Conservation (phyloP, 2,888 invertebrate genomes). For the Calameuta pallipes region DNA sequence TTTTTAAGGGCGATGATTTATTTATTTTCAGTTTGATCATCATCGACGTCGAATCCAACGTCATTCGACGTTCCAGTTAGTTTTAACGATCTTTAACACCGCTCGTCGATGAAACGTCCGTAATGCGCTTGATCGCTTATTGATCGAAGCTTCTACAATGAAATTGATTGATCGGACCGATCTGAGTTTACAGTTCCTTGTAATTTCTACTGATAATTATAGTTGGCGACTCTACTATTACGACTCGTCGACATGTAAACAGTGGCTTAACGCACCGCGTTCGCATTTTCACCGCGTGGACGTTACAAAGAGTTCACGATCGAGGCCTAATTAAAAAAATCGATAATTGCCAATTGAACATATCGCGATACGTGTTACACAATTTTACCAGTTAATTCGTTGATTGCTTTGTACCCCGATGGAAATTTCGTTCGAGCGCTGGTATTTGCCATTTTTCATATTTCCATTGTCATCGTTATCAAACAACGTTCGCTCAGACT, state of each 20-base stretch:
- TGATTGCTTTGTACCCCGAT: not conserved
- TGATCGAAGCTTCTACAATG: not conserved
- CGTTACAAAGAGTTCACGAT: not conserved
- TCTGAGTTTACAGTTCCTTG: not conserved
- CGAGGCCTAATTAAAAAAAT: not conserved
- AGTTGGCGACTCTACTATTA: not conserved
- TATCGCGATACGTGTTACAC: not conserved
- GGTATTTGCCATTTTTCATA: not conserved
- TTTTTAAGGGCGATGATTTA: not conserved
- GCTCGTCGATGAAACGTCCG: not conserved
- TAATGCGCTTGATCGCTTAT: not conserved
- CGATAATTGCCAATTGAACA: not conserved
- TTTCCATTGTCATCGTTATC: not conserved
- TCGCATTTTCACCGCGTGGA: not conserved
- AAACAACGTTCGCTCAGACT: not conserved
- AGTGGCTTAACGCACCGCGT: not conserved
- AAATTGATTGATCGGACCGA: not conserved
- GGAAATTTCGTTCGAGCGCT: not conserved
- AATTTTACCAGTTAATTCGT: not conserved
- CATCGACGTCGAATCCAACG: not conserved
- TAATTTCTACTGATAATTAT: not conserved
- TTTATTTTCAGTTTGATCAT: not conserved
- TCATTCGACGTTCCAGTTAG: not conserved
- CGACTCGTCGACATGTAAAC: not conserved
- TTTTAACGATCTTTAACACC: not conserved